A percentile compares a stretch with the other conserved stretches of the same genome.
Evolutionary conservation across 2,888 invertebrate species (phyloP).

Genomic region (Nomada flava): DNA sequence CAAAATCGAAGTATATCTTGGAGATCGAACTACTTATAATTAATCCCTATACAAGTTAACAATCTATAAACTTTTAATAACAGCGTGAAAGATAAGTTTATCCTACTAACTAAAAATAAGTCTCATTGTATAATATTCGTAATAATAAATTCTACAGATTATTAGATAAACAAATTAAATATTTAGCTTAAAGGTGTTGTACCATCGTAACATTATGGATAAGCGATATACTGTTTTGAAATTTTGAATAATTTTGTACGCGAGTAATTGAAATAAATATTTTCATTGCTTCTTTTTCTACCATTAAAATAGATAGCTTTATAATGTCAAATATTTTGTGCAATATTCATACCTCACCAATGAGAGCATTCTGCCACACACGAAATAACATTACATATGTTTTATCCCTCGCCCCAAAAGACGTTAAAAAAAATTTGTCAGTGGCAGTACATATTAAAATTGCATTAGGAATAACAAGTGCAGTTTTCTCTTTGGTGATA

Average conservation of each 20-base stretch:
- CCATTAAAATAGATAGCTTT: neutral
- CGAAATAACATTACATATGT: conserved; percentile 97
- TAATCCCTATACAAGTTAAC: neutral
- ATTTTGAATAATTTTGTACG: conserved; percentile 1
- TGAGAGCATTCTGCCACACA: conserved; percentile 97
- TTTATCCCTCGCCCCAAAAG: conserved; percentile 97
- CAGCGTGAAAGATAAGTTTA: conserved; percentile 21
- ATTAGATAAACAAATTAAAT: neutral
- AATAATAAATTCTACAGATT: neutral
- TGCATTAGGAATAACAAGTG: conserved; percentile 98
- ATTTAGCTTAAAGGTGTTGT: conserved; percentile 1
- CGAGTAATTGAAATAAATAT: conserved; percentile 11
- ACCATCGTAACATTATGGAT: too few species aligned
- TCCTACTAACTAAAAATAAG: neutral
- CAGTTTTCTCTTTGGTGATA: conserved; percentile 97
- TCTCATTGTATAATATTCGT: neutral
- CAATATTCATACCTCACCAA: conserved; percentile 88
- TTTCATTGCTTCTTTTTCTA: neutral
- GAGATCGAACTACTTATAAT: neutral
- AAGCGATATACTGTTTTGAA: neutral
- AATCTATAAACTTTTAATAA: conserved; percentile 5
- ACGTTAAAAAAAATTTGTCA: conserved; percentile 97
- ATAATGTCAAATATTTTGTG: conserved; percentile 13
- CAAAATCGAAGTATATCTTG: neutral
- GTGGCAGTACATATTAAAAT: conserved; percentile 92